Evolutionary conservation across 2,797 vertebrate species (phyloP), one percentile per base, ranked within the genome.

Genomic region (Spinus pinus): DNA sequence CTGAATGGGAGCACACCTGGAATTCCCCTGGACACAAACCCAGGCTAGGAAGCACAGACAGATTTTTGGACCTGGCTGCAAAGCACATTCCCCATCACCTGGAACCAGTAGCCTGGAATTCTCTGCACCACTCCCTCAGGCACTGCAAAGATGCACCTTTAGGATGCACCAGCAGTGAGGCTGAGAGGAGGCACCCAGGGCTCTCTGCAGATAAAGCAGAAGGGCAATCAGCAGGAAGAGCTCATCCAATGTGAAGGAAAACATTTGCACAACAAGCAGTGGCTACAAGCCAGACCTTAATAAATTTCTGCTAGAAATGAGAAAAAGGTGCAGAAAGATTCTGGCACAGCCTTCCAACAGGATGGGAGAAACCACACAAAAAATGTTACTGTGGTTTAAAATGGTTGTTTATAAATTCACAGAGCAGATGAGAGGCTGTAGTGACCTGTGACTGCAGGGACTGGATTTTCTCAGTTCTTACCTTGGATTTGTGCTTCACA

Each of bases 291-390:
- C 93, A 96, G 57, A 46, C 64, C 80, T 95, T 94, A 95, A 96
- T 80, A 94, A 87, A 94, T 89, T 89, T 82, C 84, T 82, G 67
- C 60, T 77, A 92, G 87, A 91, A 96, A 95, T 91, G 60, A 94
- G 87, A 89, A 96, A 92, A 94, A 85, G 93, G 94, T 86, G 95
- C 57, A 71, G 95, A 92, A 94, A 94, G 79, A 91, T 91, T 94
- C 81, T 88, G 91, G 93, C 94, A 82, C 50, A 50, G 75, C 39
- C 65, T 78, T 74, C 69, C 87, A 83, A 79, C 65, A 86, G 89
- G 93, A 94, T 91, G 87, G 79, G 79, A 96, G 85, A 93, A 95
- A 94, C 53, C 79, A 80, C 69, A 67, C 75, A 81, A 82, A 92
- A 93, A 93, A 88, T 30, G 72, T 94, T 74, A 50, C 87, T 90